Evolutionary conservation across 2,888 invertebrate genomes (phyloP).

Genomic region (Neria commutata): DNA sequence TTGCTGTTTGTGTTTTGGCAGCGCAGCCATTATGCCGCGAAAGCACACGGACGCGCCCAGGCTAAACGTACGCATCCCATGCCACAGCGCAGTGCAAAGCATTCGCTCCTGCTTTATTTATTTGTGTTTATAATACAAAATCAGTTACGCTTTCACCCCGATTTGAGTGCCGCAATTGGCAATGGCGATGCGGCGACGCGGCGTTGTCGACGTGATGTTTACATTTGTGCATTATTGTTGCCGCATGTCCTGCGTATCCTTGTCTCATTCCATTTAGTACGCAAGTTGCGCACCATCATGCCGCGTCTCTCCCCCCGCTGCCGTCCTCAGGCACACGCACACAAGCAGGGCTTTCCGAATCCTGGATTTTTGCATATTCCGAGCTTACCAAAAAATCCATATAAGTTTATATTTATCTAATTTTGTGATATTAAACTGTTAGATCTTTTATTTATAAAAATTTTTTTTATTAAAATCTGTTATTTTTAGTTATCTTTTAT

Average conservation of each 20-base stretch:
- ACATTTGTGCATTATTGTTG: slow-evolving; percentile 60
- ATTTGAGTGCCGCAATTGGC: slow-evolving; percentile 21
- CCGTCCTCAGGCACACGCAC: too few relatives aligned
- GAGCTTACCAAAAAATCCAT: too few relatives aligned
- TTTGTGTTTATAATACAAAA: slow-evolving; percentile 63
- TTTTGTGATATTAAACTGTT: too few relatives aligned
- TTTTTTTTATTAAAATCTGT: too few relatives aligned
- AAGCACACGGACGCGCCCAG: slow-evolving; percentile 32
- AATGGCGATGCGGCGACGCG: too few relatives aligned
- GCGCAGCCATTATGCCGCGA: slow-evolving; percentile 53
- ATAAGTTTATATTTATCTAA: too few relatives aligned
- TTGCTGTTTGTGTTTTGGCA: slow-evolving; percentile 46
- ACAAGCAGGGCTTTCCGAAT: too few relatives aligned
- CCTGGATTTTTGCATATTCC: too few relatives aligned
- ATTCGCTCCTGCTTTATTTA: slow-evolving; percentile 55
- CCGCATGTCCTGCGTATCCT: slow-evolving; percentile 52
- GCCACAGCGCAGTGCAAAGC: slow-evolving; percentile 35
- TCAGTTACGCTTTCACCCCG: slow-evolving; percentile 60
- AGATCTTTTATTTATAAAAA: too few relatives aligned
- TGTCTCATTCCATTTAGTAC: slow-evolving; percentile 39
- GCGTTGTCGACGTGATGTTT: slow-evolving; percentile 57
- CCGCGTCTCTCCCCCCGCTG: slow-evolving; percentile 9
- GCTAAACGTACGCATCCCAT: slow-evolving; percentile 7
- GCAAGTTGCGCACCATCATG: slow-evolving; percentile 47
- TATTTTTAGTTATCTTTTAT: too few relatives aligned